A percentile compares a stretch with the other conserved stretches of the same genome.
These are phyloP conservation scores for Paraplagusia blochii DNA, from an alignment of 2,113 vertebrate genomes.

Conservation along the genomic window DNA sequence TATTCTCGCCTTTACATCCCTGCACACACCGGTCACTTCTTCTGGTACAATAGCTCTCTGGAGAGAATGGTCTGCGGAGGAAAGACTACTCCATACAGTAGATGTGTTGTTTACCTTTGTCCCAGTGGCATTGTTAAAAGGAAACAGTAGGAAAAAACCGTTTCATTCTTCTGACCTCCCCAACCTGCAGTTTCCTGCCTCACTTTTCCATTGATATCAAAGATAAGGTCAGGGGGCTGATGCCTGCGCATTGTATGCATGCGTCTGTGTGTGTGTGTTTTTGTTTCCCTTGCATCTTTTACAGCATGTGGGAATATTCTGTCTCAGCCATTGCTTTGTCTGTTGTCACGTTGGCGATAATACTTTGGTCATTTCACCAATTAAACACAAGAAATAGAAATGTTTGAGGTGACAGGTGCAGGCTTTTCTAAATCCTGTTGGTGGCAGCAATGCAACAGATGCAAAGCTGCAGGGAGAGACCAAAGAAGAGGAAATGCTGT, in stretches of 20 bases:
- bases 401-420: too few relatives aligned
- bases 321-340: too few relatives aligned
- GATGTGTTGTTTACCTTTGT: conserved; percentile 38
- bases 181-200: conserved; percentile 41
- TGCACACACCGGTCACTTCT: conserved; percentile 17
- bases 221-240: conserved; percentile 8
- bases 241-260: conserved; percentile 14
- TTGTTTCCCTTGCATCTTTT: conserved; percentile 1
- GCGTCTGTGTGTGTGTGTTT: conserved; percentile 7
- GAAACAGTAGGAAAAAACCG: conserved; percentile 13
- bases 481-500: too few relatives aligned
- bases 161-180: conserved; percentile 35
- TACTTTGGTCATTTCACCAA: too few relatives aligned
- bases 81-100: conserved; percentile 11
- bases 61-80: conserved; percentile 27
- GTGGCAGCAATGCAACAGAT: too few relatives aligned
- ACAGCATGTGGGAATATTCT: not conserved
- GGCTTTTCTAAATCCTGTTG: too few relatives aligned
- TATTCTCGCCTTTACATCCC: conserved; percentile 10
- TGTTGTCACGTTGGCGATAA: too few relatives aligned
- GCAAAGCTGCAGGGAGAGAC: too few relatives aligned
- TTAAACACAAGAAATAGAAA: too few relatives aligned
- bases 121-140: conserved; percentile 48
- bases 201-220: not conserved
- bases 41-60: conserved; percentile 49